Conservation (phyloP, 2,888 invertebrate genomes). For the Rapana venosa region DNA sequence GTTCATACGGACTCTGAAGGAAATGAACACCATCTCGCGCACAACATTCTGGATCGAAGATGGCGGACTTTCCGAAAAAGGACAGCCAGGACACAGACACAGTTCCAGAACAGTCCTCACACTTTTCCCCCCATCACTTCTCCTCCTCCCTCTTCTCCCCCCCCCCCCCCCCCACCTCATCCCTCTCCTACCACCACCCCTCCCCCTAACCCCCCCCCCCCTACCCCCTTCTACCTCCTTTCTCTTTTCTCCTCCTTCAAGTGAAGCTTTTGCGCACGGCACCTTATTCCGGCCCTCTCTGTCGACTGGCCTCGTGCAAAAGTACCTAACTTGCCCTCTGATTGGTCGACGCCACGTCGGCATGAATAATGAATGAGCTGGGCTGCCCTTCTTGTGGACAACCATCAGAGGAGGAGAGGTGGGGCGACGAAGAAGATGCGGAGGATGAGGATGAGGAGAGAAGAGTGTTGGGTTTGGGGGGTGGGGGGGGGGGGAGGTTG, state of each 20-base stretch:
- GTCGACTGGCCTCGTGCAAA: not conserved
- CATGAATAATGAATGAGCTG: slow-evolving; percentile 3
- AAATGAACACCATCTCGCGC: not conserved
- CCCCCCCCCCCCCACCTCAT: not conserved
- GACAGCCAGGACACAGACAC: not conserved
- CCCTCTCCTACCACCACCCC: too few species aligned
- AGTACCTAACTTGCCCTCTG: not conserved
- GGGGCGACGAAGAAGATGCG: not conserved
- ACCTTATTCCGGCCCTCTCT: not conserved
- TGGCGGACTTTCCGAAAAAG: not conserved
- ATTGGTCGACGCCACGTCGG: not conserved
- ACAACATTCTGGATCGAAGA: not conserved
- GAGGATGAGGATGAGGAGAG: too few species aligned
- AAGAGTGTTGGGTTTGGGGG: too few species aligned
- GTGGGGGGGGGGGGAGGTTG: too few species aligned
- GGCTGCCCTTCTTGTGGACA: slow-evolving; percentile 5
- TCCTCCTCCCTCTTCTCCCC: not conserved
- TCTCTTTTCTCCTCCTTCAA: not conserved
- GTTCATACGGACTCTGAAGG: not conserved
- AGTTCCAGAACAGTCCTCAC: not conserved
- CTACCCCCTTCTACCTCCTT: not conserved
- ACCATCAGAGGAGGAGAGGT: not conserved
- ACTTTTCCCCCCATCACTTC: not conserved
- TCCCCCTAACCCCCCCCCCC: not conserved
- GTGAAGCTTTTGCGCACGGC: not conserved